Conservation (phyloP, 2,888 invertebrate species). For the Ectemnius continuus region DNA sequence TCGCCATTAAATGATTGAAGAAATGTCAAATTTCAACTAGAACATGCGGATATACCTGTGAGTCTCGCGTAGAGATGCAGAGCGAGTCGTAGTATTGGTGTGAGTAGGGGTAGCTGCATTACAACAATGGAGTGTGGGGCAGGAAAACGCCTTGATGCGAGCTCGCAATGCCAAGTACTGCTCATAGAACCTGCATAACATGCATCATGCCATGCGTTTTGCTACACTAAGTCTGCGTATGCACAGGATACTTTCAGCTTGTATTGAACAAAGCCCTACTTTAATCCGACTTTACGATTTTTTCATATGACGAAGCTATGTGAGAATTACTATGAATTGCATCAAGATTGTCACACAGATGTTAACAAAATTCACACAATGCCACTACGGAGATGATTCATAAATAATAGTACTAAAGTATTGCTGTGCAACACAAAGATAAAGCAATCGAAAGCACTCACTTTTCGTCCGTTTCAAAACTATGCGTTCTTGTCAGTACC, state of each 20-base stretch:
- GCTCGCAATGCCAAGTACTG: conserved; percentile 92
- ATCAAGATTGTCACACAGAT: conserved; percentile 7
- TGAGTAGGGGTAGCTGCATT: conserved; percentile 77
- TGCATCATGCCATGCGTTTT: conserved; percentile 76
- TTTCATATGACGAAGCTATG: neutral
- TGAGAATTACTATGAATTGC: conserved; percentile 20
- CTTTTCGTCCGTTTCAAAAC: conserved; percentile 94
- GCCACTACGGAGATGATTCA: conserved; percentile 36
- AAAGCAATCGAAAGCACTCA: conserved; percentile 79
- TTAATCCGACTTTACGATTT: too few species aligned
- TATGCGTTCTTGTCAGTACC: conserved; percentile 89
- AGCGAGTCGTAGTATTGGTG: conserved; percentile 79
- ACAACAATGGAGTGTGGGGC: conserved; percentile 83
- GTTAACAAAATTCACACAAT: conserved; percentile 26
- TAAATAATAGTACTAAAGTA: conserved; percentile 20
- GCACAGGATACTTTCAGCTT: conserved; percentile 28
- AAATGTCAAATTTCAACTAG: neutral
- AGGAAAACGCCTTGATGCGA: conserved; percentile 92
- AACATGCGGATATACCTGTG: conserved; percentile 75
- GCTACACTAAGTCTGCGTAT: conserved; percentile 57
- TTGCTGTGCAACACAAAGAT: conserved; percentile 8
- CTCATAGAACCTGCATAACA: conserved; percentile 89
- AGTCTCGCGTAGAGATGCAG: conserved; percentile 82
- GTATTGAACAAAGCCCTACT: conserved; percentile 12
- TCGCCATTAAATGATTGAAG: neutral